A percentile compares a stretch with the other conserved stretches of the same genome.
These are phyloP conservation scores for Leucopsar rothschildi DNA, from an alignment of 2,113 vertebrate species.

Conservation along the genomic window DNA sequence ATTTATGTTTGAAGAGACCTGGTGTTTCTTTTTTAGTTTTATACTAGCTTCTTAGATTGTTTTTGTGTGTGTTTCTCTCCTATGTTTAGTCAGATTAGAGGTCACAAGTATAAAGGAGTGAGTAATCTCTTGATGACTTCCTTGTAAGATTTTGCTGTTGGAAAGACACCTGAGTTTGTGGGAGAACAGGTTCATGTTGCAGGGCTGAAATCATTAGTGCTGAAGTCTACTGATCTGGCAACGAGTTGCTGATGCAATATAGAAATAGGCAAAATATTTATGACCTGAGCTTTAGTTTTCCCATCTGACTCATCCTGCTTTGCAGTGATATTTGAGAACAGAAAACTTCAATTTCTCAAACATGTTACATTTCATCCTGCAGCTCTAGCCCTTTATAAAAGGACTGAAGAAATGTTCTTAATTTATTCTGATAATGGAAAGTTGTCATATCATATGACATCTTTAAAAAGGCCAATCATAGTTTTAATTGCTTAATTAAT, in stretches of 20 bases:
- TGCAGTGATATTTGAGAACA: neutral
- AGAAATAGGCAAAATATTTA: slow-evolving; percentile 13
- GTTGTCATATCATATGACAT: slow-evolving; percentile 34
- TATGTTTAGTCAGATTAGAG: neutral
- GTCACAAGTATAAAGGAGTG: neutral
- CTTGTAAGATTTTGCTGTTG: neutral
- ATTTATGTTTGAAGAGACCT: neutral
- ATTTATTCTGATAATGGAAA: slow-evolving; percentile 43
- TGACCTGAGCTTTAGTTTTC: neutral
- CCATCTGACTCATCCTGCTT: slow-evolving; percentile 15
- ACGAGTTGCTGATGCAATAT: neutral
- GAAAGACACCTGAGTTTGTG: neutral
- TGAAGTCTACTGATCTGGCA: neutral
- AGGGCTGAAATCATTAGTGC: neutral
- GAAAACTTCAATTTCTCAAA: neutral
- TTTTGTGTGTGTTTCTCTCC: neutral
- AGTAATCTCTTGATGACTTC: neutral
- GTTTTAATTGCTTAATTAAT: slow-evolving; percentile 59
- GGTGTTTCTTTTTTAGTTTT: neutral
- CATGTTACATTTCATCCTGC: slow-evolving; percentile 2
- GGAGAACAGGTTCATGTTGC: neutral
- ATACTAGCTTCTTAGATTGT: neutral
- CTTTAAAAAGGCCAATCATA: slow-evolving; percentile 43
- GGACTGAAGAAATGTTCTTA: neutral
- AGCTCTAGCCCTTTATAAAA: neutral